Evolutionary conservation across 2,888 invertebrate genomes (phyloP).

Genomic region (Leucophenga montana): DNA sequence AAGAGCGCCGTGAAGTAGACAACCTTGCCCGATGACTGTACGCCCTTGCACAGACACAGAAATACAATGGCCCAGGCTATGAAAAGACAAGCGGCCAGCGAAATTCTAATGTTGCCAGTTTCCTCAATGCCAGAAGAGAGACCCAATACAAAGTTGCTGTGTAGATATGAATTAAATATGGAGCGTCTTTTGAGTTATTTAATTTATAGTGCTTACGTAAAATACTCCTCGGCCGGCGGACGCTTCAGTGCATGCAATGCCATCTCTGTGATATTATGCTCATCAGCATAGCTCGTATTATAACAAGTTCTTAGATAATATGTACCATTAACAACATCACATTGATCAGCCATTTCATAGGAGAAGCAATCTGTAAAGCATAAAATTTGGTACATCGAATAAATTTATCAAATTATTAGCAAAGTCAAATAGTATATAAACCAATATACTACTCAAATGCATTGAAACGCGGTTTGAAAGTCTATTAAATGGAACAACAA

Average conservation of each 20-base stretch:
- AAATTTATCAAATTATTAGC: no score
- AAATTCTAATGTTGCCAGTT: constrained; percentile 79
- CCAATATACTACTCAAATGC: no score
- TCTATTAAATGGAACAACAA: neutral
- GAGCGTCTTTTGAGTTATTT: neutral
- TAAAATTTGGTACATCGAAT: no score
- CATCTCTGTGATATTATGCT: constrained; percentile 76
- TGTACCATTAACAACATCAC: constrained; percentile 77
- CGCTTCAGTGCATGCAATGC: constrained; percentile 76
- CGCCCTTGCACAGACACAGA: constrained; percentile 84
- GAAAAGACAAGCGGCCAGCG: constrained; percentile 83
- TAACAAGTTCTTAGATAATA: constrained; percentile 79
- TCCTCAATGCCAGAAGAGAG: constrained; percentile 84
- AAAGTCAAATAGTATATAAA: no score
- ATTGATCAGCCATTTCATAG: constrained; percentile 79
- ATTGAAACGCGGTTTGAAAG: no score
- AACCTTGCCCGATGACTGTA: constrained; percentile 86
- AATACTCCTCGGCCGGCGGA: constrained; percentile 83
- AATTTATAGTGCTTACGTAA: constrained; percentile 75
- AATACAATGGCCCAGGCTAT: constrained; percentile 87
- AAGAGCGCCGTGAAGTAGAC: constrained; percentile 86
- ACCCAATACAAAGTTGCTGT: constrained; percentile 74
- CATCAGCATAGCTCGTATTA: constrained; percentile 76
- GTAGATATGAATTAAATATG: neutral
- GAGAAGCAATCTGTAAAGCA: constrained; percentile 78